Percentiles rank a stretch among this genome's conserved stretches.
phyloP scores from a whole-genome alignment of 2,888 invertebrate genomes.

The Linnaemya tessellans region DNA sequence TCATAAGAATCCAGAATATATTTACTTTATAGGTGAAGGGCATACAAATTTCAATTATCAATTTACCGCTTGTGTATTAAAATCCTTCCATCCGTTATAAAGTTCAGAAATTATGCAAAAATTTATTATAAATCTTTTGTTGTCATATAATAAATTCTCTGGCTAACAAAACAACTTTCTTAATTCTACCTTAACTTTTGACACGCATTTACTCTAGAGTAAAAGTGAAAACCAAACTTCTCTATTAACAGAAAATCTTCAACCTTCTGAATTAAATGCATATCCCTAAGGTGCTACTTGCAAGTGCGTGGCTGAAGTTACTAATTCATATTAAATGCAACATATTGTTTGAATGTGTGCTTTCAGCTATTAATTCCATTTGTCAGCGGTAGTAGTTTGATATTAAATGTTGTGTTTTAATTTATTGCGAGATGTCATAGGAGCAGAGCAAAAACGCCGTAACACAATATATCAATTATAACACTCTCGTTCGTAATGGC shows the following conservation, averaged over 20 bases:
- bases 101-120: not conserved
- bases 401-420: slow-evolving; percentile 30
- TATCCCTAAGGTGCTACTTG: not conserved
- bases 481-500: not conserved
- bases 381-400: slow-evolving; percentile 22
- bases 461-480: slow-evolving; percentile 40
- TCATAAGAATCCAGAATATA: too few species aligned
- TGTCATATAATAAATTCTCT: not conserved
- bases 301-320: not conserved
- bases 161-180: not conserved
- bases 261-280: not conserved
- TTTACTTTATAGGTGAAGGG: too few species aligned
- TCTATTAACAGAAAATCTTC: not conserved
- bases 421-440: slow-evolving; percentile 39
- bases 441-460: not conserved
- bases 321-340: not conserved
- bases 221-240: not conserved
- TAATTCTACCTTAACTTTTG: not conserved
- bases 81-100: too few species aligned
- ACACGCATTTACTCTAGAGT: not conserved
- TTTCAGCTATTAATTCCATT: slow-evolving; percentile 3
- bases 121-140: not conserved
- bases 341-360: not conserved
- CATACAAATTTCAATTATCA: too few species aligned
- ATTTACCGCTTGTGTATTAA: too few species aligned